Percentiles rank a stretch among this genome's conserved stretches.
Evolutionary conservation across 2,888 invertebrate species (phyloP).

Genomic region (Nezara viridula): DNA sequence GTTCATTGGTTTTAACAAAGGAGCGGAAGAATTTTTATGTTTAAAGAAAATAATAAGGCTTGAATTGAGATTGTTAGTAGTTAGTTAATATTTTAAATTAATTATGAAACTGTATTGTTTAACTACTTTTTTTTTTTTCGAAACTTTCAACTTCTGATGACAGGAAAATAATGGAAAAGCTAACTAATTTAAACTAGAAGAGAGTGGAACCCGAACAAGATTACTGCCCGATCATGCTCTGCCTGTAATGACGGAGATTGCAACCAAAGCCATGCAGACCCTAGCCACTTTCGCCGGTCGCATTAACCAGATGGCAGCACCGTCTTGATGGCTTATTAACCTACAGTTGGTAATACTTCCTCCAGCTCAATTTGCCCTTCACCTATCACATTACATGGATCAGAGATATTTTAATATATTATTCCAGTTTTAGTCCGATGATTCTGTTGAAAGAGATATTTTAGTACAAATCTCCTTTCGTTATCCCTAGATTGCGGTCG

Average conservation of each 20-base stretch:
- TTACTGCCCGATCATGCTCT: no score
- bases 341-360: not conserved
- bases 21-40: no score
- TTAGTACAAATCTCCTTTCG: no score
- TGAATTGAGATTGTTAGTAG: no score
- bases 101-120: no score
- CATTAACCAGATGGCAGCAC: conserved; percentile 25
- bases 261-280: not conserved
- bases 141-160: no score
- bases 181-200: not conserved
- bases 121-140: no score
- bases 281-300: not conserved
- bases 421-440: not conserved
- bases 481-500: no score
- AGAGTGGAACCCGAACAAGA: not conserved
- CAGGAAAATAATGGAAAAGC: not conserved
- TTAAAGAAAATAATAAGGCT: no score
- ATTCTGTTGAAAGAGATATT: not conserved
- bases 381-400: not conserved
- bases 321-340: not conserved
- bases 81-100: no score
- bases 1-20: no score
- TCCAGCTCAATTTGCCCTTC: not conserved
- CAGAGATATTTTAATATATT: not conserved
- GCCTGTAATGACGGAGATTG: not conserved